Base-by-base conservation (phyloP, 2,797 vertebrate genomes). In the Leptodactylus fallax region DNA sequence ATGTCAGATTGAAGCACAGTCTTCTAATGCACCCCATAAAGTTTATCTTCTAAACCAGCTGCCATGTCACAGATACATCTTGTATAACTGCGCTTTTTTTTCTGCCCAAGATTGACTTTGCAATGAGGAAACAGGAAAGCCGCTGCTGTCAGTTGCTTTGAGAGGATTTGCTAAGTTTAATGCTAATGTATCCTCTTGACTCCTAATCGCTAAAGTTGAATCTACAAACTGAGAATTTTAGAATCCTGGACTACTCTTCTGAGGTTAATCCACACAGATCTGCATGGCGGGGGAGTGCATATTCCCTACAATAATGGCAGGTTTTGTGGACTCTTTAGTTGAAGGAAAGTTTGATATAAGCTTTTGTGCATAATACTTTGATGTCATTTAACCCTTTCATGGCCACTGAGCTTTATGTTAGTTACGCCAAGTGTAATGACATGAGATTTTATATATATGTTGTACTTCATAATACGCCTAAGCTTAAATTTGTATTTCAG, bases 181-280 rank as follows among this genome's bases (percentile, higher is more conserved):
- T 89, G 91, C 92, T 94, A 91, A 91, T 94, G 90, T 94, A 91
- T 91, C 91, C 92, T 93, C 93, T 93, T 91, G 91, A 93, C 93
- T 93, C 93, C 92, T 93, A 92, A 93, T 93, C 92, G 91, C 93
- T 92, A 92, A 91, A 89, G 88, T 89, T 90, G 92, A 93, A 92
- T 92, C 89, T 91, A 90, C 88, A 92, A 92, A 92, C 93, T 83
- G 85, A 71, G 85, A 89, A 87, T 89, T 93, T 93, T 90, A 91
- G 85, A 91, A 89, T 87, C 90, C 89, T 76, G 90, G 87, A 91
- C 92, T 91, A 90, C 90, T 6, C 91, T 90, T 91, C 92, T 67
- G 88, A 92, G 92, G 92, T 92, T 92, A 93, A 90, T 91, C 93
- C 92, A 90, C 89, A 91, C 81, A 87, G 92, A 91, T 92, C 80